phyloP scores from a whole-genome alignment of 1,140 invertebrate genomes.

The Gryon sp. region DNA sequence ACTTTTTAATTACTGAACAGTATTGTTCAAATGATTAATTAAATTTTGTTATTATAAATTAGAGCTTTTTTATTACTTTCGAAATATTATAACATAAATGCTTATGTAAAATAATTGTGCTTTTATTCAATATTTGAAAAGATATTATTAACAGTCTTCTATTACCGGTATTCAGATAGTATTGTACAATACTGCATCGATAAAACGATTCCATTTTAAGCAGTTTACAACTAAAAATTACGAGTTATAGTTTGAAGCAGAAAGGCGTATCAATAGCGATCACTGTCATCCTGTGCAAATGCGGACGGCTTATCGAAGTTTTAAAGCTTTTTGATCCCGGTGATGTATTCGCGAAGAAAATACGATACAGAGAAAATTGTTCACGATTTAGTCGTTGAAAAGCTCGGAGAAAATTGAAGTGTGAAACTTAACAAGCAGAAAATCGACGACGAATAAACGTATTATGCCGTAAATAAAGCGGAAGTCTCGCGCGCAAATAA shows the following conservation, averaged over 20 bases:
- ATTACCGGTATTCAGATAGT: too few relatives aligned
- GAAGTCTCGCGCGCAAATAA: slow-evolving; percentile 5
- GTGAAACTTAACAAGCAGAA: slow-evolving; percentile 37
- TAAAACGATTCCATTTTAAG: slow-evolving; percentile 36
- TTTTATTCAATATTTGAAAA: too few relatives aligned
- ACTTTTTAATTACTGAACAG: too few relatives aligned
- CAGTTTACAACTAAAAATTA: slow-evolving; percentile 29
- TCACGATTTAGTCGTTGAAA: slow-evolving; percentile 34
- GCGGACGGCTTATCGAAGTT: slow-evolving; percentile 39
- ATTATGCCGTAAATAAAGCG: slow-evolving; percentile 41
- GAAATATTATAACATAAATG: too few relatives aligned
- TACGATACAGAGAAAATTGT: slow-evolving; percentile 42
- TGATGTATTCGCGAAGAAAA: slow-evolving; percentile 30
- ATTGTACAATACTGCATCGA: too few relatives aligned
- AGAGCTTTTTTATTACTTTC: too few relatives aligned
- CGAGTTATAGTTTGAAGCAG: slow-evolving; percentile 12
- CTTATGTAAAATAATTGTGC: too few relatives aligned
- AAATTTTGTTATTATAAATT: too few relatives aligned
- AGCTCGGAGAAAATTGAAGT: slow-evolving; percentile 33
- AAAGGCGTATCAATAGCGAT: slow-evolving; percentile 33
- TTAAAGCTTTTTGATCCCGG: slow-evolving; percentile 41
- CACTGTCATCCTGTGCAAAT: slow-evolving; percentile 26
- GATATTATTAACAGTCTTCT: too few relatives aligned
- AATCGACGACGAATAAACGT: slow-evolving; percentile 35
- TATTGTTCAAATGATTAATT: too few relatives aligned